Evolutionary conservation across 2,888 invertebrate genomes (phyloP).

Genomic region (Latrodectus hesperus): DNA sequence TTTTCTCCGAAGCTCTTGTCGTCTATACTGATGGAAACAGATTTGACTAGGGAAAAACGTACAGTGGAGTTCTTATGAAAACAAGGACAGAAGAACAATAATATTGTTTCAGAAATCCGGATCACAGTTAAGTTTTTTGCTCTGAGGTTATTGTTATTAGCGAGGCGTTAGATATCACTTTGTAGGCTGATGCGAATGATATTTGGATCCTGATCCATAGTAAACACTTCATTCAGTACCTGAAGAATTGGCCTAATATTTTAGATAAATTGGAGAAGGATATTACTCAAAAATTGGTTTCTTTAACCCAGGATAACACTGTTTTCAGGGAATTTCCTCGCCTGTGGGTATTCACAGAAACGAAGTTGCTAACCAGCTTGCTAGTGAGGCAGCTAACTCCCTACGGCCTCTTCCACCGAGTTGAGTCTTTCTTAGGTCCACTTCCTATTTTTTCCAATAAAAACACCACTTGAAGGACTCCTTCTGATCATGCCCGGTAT

Average conservation of each 20-base stretch:
- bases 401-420: not conserved
- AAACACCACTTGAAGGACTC: not conserved
- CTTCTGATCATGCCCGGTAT: not conserved
- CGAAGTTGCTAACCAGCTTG: not conserved
- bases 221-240: not conserved
- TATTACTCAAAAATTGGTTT: not conserved
- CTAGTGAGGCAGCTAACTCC: not conserved
- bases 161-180: not conserved
- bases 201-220: not conserved
- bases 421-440: not conserved
- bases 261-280: not conserved
- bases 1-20: not conserved
- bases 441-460: slow-evolving; percentile 9
- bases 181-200: not conserved
- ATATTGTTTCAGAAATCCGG: not conserved
- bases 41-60: not conserved
- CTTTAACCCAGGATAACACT: not conserved
- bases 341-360: not conserved
- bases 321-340: not conserved
- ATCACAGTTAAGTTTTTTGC: slow-evolving; percentile 10
- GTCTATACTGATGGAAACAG: not conserved
- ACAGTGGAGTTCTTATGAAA: not conserved
- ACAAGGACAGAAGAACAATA: not conserved
- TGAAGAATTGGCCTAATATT: not conserved
- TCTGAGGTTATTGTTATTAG: not conserved